Conservation (phyloP, 2,888 invertebrate species). For the Amitus sp. region DNA sequence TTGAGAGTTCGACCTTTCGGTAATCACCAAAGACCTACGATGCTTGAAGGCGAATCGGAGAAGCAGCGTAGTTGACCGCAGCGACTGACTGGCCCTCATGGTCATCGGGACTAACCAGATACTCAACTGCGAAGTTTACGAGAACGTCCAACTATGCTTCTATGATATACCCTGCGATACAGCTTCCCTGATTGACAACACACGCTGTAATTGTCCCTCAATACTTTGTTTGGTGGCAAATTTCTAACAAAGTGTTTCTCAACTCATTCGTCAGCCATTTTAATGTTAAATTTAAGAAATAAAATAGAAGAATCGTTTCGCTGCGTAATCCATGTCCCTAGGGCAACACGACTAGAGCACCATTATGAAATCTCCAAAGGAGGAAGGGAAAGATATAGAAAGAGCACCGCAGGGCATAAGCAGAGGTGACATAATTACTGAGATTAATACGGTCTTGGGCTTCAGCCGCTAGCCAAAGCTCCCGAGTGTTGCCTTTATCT, state of each 20-base stretch:
- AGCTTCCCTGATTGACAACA: conserved; percentile 26
- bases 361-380: not conserved
- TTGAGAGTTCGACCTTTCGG: conserved; percentile 61
- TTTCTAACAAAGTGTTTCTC: conserved; percentile 32
- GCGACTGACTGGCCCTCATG: conserved; percentile 55
- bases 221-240: conserved; percentile 34
- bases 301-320: not conserved
- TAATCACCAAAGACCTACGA: conserved; percentile 64
- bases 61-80: conserved; percentile 63
- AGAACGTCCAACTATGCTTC: conserved; percentile 34
- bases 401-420: conserved; percentile 46
- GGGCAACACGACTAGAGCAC: not conserved
- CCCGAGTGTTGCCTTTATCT: conserved; percentile 45
- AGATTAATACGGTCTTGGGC: conserved; percentile 59
- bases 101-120: conserved; percentile 35
- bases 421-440: conserved; percentile 61
- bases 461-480: conserved; percentile 44
- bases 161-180: conserved; percentile 31
- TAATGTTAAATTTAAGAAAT: not conserved
- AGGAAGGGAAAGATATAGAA: not conserved
- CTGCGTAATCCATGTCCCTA: not conserved
- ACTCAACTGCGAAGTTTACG: conserved; percentile 34
- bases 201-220: conserved; percentile 35
- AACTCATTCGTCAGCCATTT: too few relatives aligned
- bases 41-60: conserved; percentile 55